These are phyloP conservation scores for Drosophila differens DNA, from an alignment of 2,888 invertebrate species.

Conservation along the genomic window DNA sequence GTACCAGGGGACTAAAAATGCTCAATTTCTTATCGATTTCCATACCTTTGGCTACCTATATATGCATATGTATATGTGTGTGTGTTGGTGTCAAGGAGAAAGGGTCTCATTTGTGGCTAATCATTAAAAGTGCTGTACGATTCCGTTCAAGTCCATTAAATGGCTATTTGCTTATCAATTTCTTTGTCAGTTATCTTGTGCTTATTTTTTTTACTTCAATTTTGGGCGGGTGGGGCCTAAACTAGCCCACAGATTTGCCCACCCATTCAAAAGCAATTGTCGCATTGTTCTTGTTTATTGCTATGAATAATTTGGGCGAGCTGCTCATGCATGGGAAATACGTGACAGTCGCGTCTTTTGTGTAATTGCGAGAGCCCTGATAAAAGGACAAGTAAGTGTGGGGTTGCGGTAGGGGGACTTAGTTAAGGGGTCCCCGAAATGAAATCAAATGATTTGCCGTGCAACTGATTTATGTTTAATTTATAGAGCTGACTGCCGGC, in stretches of 20 bases:
- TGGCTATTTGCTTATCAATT: constrained; percentile 77
- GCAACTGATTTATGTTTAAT: constrained; percentile 78
- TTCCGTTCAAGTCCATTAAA: constrained; percentile 71
- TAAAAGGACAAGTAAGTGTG: neutral
- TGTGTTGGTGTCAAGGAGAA: neutral
- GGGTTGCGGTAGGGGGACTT: neutral
- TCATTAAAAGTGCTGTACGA: constrained; percentile 65
- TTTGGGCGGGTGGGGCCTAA: neutral
- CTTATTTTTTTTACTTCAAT: neutral
- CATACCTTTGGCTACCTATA: constrained; percentile 8
- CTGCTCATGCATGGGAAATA: constrained; percentile 56
- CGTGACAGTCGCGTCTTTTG: constrained; percentile 61
- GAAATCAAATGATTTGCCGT: constrained; percentile 77
- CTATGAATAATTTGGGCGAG: constrained; percentile 47
- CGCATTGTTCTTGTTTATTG: constrained; percentile 59
- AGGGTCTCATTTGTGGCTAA: constrained; percentile 58
- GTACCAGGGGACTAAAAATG: constrained; percentile 36
- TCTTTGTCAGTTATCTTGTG: constrained; percentile 42
- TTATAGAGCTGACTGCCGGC: constrained; percentile 71
- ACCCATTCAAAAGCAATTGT: constrained; percentile 47
- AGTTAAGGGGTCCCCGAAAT: constrained; percentile 56
- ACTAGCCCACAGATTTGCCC: neutral
- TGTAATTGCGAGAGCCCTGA: constrained; percentile 43
- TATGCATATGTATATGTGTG: neutral
- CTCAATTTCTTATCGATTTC: constrained; percentile 62